Evolutionary conservation across 2,113 vertebrate species (phyloP).

Genomic region (Epinephelus lanceolatus): DNA sequence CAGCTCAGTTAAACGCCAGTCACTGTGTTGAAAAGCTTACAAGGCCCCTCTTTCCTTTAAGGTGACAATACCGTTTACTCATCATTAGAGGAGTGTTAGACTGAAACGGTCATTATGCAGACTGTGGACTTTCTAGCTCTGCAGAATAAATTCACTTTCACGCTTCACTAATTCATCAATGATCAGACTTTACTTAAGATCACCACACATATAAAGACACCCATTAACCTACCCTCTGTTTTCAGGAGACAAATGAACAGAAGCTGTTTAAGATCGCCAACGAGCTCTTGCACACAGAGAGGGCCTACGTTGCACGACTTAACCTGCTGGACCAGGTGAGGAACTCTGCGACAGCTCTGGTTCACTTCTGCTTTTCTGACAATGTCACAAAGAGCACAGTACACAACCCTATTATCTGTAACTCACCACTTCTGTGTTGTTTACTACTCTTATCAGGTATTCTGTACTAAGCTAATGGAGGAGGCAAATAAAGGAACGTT

Average conservation of each 20-base stretch:
- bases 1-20: not conserved
- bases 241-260: slow-evolving; percentile 94
- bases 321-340: slow-evolving; percentile 90
- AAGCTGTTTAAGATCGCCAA: slow-evolving; percentile 96
- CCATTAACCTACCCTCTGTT: not conserved
- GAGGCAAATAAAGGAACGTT: slow-evolving; percentile 95
- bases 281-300: slow-evolving; percentile 96
- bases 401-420: not conserved
- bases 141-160: slow-evolving; percentile 14
- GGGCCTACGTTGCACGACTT: slow-evolving; percentile 92
- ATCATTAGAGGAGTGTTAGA: slow-evolving; percentile 17
- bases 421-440: not conserved
- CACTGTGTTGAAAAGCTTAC: not conserved
- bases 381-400: too few relatives aligned
- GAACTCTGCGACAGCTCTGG: not conserved
- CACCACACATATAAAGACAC: not conserved
- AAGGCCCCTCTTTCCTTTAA: not conserved
- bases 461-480: slow-evolving; percentile 92
- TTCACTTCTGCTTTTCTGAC: slow-evolving; percentile 19
- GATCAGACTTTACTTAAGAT: not conserved
- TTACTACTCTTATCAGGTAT: slow-evolving; percentile 83
- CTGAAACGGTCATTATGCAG: not conserved
- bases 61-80: not conserved
- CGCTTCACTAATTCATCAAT: not conserved
- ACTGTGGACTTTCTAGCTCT: not conserved